These are phyloP conservation scores for Porites australiensis DNA, from an alignment of 64 coral and sea anemone species.

Conservation along the genomic window DNA sequence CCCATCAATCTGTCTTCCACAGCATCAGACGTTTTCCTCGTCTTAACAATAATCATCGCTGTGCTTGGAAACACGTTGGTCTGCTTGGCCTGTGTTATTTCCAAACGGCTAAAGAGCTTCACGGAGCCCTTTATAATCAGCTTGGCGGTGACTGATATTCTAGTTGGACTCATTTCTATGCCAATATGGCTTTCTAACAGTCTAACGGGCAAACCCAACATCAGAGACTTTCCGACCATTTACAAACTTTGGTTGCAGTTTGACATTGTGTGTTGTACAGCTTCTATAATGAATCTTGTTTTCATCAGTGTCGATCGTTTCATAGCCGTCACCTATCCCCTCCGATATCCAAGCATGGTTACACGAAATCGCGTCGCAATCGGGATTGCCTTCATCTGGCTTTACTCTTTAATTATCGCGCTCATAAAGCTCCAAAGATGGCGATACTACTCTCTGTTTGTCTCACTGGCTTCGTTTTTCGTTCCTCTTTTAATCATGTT, in stretches of 20 bases:
- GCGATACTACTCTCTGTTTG: conserved; percentile 64
- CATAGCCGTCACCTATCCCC: conserved; percentile 54
- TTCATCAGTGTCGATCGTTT: conserved; percentile 82
- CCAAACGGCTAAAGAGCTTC: conserved; percentile 71
- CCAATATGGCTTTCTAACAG: conserved; percentile 69
- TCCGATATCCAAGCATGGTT: conserved; percentile 74
- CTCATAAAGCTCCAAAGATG: conserved; percentile 41
- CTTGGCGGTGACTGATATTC: conserved; percentile 65
- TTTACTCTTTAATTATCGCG: conserved; percentile 70
- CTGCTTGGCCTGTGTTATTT: conserved; percentile 70
- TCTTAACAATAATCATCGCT: conserved; percentile 48
- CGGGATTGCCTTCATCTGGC: conserved; percentile 64
- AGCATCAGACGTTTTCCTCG: conserved; percentile 37
- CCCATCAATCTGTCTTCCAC: neutral
- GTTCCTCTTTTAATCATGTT: conserved; percentile 72
- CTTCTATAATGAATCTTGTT: conserved; percentile 84
- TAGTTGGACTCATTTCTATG: conserved; percentile 76
- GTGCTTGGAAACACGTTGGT: conserved; percentile 76
- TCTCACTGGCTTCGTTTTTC: conserved; percentile 72
- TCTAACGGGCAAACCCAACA: conserved; percentile 58
- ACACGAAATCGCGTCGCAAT: conserved; percentile 32
- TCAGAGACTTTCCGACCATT: conserved; percentile 10
- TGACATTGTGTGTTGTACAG: conserved; percentile 76
- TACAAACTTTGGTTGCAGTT: conserved; percentile 74
- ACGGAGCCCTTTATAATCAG: conserved; percentile 75